These are phyloP conservation scores for Callochromis pleurospilus DNA, from an alignment of 2,113 vertebrate genomes.

Conservation along the genomic window DNA sequence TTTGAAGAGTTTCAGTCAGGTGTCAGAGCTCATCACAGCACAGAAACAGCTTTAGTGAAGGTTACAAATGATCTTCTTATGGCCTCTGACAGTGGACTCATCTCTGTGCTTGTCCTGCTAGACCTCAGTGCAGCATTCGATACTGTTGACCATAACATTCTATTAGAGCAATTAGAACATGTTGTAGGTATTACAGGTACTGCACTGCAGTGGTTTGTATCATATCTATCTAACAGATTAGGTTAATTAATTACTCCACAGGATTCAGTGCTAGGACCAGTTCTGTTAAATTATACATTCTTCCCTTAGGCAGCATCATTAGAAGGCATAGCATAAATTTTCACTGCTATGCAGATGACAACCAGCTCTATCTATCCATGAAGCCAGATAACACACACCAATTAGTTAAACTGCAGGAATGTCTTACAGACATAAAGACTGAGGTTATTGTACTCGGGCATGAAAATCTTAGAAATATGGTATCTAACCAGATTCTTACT, in stretches of 20 bases:
- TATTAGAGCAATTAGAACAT: not conserved
- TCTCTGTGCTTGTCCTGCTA: not conserved
- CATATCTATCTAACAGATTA: not conserved
- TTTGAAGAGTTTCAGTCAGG: not conserved
- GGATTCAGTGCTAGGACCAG: not conserved
- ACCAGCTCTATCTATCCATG: rapidly evolving
- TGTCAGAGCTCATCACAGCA: not conserved
- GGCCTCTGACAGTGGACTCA: not conserved
- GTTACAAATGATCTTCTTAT: rapidly evolving
- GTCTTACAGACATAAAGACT: not conserved
- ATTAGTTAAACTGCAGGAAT: no score
- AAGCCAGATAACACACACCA: not conserved
- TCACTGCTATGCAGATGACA: not conserved
- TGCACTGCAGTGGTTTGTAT: not conserved
- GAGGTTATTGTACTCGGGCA: no score
- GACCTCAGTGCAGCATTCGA: rapidly evolving
- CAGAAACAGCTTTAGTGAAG: not conserved
- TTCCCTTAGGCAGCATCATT: not conserved
- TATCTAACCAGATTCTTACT: not conserved
- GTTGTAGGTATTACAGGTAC: not conserved
- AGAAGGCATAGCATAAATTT: not conserved
- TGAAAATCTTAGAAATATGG: not conserved
- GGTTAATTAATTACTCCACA: not conserved
- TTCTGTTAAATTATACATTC: not conserved
- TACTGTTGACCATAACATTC: rapidly evolving